Evolutionary conservation across 2,888 invertebrate genomes (phyloP).

Genomic region (Hemaris fuciformis): DNA sequence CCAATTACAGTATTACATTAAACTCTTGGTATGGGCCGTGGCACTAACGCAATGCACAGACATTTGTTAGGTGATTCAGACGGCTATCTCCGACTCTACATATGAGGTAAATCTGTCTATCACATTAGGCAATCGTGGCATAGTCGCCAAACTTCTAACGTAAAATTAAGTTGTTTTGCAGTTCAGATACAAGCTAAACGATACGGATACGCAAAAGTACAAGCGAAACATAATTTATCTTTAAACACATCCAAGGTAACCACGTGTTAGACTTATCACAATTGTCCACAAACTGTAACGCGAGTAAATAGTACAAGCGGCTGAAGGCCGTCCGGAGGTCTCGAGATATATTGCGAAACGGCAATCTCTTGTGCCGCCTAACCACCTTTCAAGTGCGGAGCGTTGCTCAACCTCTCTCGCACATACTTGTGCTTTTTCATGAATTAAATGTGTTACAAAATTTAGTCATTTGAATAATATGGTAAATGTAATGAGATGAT

Average conservation of each 20-base stretch:
- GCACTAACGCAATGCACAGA: too few species aligned
- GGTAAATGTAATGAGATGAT: neutral
- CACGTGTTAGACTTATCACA: conserved; percentile 16
- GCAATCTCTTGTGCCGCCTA: conserved; percentile 49
- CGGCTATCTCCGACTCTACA: too few species aligned
- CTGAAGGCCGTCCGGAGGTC: conserved; percentile 46
- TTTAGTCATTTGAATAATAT: neutral
- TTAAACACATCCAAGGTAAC: conserved; percentile 20
- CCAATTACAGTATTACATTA: too few species aligned
- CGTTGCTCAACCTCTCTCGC: conserved; percentile 29
- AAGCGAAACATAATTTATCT: neutral
- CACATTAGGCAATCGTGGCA: too few species aligned
- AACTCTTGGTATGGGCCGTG: too few species aligned
- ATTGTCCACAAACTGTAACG: conserved; percentile 27
- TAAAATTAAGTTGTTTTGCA: too few species aligned
- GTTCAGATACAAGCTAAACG: too few species aligned
- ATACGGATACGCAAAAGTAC: too few species aligned
- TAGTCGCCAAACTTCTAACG: too few species aligned
- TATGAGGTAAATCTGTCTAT: too few species aligned
- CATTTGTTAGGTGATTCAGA: too few species aligned
- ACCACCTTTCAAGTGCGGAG: conserved; percentile 35
- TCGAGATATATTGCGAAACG: conserved; percentile 53
- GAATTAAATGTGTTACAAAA: neutral
- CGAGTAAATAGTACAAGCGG: conserved; percentile 35
- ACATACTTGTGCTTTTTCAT: conserved; percentile 3